These are phyloP conservation scores for Pseudoips prasinana DNA, from an alignment of 2,888 invertebrate species.

Conservation along the genomic window DNA sequence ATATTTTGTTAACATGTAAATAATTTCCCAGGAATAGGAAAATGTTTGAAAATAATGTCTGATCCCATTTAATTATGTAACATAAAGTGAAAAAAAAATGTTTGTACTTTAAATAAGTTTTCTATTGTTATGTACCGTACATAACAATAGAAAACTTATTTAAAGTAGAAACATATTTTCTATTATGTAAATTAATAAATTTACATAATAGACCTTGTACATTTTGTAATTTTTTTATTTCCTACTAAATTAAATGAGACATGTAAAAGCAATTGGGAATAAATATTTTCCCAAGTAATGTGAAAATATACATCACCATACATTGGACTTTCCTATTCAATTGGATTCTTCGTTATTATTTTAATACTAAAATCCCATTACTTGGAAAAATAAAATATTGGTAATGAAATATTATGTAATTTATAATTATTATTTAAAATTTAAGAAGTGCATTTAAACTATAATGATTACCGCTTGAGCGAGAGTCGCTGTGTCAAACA, in stretches of 20 bases:
- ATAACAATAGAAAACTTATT: no score
- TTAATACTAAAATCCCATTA: constrained; percentile 4
- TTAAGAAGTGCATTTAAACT: constrained; percentile 62
- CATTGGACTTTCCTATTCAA: constrained; percentile 20
- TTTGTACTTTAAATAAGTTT: no score
- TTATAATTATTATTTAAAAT: constrained; percentile 29
- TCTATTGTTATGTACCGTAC: no score
- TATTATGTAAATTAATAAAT: no score
- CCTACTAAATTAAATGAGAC: no score
- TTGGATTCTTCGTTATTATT: constrained; percentile 9
- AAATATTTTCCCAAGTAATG: constrained; percentile 8
- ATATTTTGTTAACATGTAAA: constrained; percentile 14
- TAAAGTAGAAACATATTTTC: no score
- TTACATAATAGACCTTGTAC: no score
- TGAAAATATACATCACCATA: constrained; percentile 17
- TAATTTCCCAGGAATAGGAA: background rate
- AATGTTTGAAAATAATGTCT: no score
- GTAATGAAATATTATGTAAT: constrained; percentile 13
- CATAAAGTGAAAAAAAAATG: background rate
- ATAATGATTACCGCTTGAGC: constrained; percentile 55
- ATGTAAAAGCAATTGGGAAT: no score
- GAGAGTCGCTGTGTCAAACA: constrained; percentile 59
- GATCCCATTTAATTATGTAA: no score
- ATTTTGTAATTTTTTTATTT: background rate
- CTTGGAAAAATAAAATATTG: constrained; percentile 7